Conservation (phyloP, 2,888 invertebrate species). For the Hirtodrosophila histrioides region DNA sequence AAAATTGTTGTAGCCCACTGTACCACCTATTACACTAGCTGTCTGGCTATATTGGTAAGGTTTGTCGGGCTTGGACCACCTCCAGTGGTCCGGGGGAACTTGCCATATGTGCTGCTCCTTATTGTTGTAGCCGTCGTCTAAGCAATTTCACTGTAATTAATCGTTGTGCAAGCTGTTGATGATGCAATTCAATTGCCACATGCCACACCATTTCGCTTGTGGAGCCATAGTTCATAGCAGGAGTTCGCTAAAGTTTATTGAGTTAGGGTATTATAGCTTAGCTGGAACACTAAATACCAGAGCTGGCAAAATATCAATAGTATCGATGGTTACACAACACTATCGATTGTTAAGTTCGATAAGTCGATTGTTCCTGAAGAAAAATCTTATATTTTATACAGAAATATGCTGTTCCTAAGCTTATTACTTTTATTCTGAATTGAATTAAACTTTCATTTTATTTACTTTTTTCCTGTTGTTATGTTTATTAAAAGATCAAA, state of each 20-base stretch:
- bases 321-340: too few species aligned
- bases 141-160: slow-evolving; percentile 55
- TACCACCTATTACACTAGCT: slow-evolving; percentile 28
- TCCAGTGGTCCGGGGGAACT: neutral
- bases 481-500: too few species aligned
- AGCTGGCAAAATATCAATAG: too few species aligned
- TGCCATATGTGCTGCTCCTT: slow-evolving; percentile 5
- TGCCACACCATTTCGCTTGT: slow-evolving; percentile 29
- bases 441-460: too few species aligned
- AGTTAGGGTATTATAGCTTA: slow-evolving; percentile 18
- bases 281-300: too few species aligned
- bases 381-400: too few species aligned
- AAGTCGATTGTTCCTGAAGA: too few species aligned
- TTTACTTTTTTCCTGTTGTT: too few species aligned
- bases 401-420: too few species aligned
- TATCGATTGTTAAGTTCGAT: too few species aligned
- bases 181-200: slow-evolving; percentile 49
- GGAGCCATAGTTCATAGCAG: slow-evolving; percentile 32
- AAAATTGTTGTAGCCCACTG: slow-evolving; percentile 22
- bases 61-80: slow-evolving; percentile 2
- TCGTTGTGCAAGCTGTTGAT: slow-evolving; percentile 50
- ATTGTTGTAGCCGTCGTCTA: slow-evolving; percentile 19
- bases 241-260: slow-evolving; percentile 32
- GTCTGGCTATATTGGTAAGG: slow-evolving; percentile 1
- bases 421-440: too few species aligned